Evolutionary conservation across 2,797 vertebrate species (phyloP), one percentile per base, ranked within the genome.

Genomic region (Enteromius argenteus): DNA sequence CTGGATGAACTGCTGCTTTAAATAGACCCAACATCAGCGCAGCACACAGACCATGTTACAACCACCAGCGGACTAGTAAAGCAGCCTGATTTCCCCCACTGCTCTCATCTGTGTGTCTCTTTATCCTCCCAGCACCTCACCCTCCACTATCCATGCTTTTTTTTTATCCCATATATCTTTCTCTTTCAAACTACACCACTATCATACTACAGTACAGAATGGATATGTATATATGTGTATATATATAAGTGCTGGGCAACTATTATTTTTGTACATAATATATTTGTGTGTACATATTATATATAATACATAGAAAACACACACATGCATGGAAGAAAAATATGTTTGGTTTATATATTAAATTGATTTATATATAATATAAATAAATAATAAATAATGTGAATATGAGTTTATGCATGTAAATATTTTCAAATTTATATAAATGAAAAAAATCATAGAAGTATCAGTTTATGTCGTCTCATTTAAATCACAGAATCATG

Each of bases 21-120:
- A 85, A 85, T 85, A 85, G 60, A 37, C 62, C 73, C 15, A 85
- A 68, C 51, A 85, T 81, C 84, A 85, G 30, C n/a, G 9, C 2
- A 4, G n/a, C 53, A 77, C 74, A 19, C 5, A n/a, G 78, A 37
- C 69, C 39, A n/a, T 85, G 39, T 76, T 74, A 81, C 42, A 66
- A 17, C 39, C 51, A 27, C 75, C 62, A 79, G 21, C 10, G 60
- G 66, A 64, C 23, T 76, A 67, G 60, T 62, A 72, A 58, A 75
- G 35, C 32, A 76, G 39, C 44, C 11, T 49, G 39, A 32, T 51
- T 39, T 51, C 58, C 32, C 42, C 44, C 58, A 49, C n/a, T 23
- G 30, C n/a, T 53, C 27, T 69, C 37, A 67, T 64, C 27, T 58
- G 11, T 14, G 5, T 8, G 19, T 67, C 62, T 58, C 67, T 72